Conservation (phyloP, 2,888 invertebrate genomes). For the Griposia aprilina region DNA sequence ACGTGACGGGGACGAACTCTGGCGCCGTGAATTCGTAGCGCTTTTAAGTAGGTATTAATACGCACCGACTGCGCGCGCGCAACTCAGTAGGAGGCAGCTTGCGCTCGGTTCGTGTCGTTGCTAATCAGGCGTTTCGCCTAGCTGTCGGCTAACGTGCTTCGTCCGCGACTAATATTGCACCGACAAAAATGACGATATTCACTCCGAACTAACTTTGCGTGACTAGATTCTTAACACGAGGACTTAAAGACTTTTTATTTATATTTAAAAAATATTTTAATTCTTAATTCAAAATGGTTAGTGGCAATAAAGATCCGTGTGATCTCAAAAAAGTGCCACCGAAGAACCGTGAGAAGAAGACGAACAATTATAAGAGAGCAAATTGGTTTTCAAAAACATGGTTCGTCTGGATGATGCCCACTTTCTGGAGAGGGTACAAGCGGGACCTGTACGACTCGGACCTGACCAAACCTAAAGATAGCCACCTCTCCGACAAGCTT, state of each 20-base stretch:
- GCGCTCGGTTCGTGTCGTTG: conserved; percentile 82
- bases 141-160: conserved; percentile 75
- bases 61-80: conserved; percentile 76
- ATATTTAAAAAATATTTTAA: conserved; percentile 48
- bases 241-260: conserved; percentile 50
- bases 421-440: conserved; percentile 91
- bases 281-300: conserved; percentile 83
- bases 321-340: conserved; percentile 87
- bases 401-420: conserved; percentile 90
- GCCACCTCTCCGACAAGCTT: conserved; percentile 91
- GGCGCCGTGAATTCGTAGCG: conserved; percentile 52
- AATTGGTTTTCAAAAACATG: conserved; percentile 85
- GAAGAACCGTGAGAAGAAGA: conserved; percentile 87
- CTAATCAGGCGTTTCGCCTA: conserved; percentile 80
- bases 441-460: conserved; percentile 92
- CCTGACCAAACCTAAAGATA: conserved; percentile 92
- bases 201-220: conserved; percentile 72
- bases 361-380: conserved; percentile 86
- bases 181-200: conserved; percentile 78
- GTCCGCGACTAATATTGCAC: conserved; percentile 72
- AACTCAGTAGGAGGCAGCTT: conserved; percentile 84
- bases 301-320: conserved; percentile 86
- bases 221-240: conserved; percentile 65
- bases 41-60: conserved; percentile 64
- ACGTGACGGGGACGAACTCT: conserved; percentile 37